A percentile compares a stretch with the other conserved stretches of the same genome.
Evolutionary conservation across 2,113 vertebrate species (phyloP).

Genomic region (Pseudorasbora parva): DNA sequence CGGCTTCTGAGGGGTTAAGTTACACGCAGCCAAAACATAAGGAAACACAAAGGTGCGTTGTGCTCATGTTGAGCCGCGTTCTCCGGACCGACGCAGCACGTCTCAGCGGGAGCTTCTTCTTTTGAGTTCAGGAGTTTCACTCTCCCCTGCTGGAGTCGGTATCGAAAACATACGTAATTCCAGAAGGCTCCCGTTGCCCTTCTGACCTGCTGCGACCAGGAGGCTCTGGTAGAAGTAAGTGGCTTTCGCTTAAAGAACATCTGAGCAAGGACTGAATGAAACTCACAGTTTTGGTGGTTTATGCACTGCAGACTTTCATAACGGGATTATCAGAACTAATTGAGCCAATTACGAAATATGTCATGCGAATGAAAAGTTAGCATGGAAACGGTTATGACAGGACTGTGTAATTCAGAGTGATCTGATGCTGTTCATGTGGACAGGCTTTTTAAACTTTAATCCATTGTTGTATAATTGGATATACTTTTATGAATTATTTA

Average conservation of each 20-base stretch:
- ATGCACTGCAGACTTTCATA: not conserved
- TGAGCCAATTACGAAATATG: not conserved
- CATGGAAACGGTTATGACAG: not conserved
- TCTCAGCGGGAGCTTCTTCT: not conserved
- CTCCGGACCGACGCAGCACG: not conserved
- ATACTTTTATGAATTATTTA: conserved; percentile 73
- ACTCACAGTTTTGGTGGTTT: not conserved
- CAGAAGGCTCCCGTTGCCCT: conserved; percentile 18
- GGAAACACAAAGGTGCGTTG: conserved; percentile 58
- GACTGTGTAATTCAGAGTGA: conserved; percentile 16
- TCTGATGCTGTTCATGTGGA: conserved; percentile 52
- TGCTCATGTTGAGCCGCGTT: conserved; percentile 40
- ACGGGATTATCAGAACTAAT: not conserved
- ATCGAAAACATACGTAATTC: conserved; percentile 8
- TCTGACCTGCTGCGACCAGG: conserved; percentile 11
- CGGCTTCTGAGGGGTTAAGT: conserved; percentile 67
- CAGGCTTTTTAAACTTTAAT: conserved; percentile 65
- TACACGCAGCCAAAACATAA: conserved; percentile 62
- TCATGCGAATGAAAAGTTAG: not conserved
- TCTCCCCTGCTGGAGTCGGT: not conserved
- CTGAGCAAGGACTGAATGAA: not conserved
- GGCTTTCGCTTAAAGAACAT: not conserved
- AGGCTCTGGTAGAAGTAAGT: conserved; percentile 58
- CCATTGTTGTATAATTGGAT: conserved; percentile 60
- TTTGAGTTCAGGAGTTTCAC: conserved; percentile 3